Base-by-base conservation (phyloP, 2,797 vertebrate genomes). In the Hephaestus fuliginosus region DNA sequence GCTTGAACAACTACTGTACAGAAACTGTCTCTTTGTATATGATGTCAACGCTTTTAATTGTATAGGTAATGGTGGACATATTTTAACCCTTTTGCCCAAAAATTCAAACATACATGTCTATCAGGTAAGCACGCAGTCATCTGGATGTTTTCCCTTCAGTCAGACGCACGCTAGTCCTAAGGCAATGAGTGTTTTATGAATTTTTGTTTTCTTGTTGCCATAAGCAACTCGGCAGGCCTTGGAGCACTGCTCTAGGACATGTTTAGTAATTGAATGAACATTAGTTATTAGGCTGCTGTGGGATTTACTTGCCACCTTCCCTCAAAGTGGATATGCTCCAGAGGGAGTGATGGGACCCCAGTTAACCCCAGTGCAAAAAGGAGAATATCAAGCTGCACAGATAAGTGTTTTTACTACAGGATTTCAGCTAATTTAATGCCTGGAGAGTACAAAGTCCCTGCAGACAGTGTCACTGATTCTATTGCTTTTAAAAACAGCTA, bases 211-310 rank as follows among this genome's bases (percentile, higher is more conserved):
- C 74, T 77, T 15, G 7, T 90, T 88, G 75, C 80, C 81, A 83
- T 88, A 88, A 89, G 85, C 71, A 80, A 66, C 78, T 85, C 74
- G 48, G 75, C 64, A 74, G 85, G 82, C 89, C 91, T 92, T 62
- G 81, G 52, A 93, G 91, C 91, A 25, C 39, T 77, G 89, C 93
- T 84, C 68, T 44, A 91, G 89, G 91, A 93, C 57, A 78, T 91
- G 86, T 92, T 94, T 92, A 85, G 86, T 91, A 91, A 91, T 74
- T 89, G 83, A 95, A 85, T 86, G 82, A 93, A 92, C 88, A 83
- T 87, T 88, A 83, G 70, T 86, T 84, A 85, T 84, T 75, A 81
- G 15, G 70, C 61, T 87, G 87, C 84, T 70, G 48, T 82, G 84
- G 76, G 81, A 88, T 82, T 88, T 89, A 77, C 83, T 86, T 80